Conservation (phyloP, 2,888 invertebrate genomes). For the Crocallis elinguaria region DNA sequence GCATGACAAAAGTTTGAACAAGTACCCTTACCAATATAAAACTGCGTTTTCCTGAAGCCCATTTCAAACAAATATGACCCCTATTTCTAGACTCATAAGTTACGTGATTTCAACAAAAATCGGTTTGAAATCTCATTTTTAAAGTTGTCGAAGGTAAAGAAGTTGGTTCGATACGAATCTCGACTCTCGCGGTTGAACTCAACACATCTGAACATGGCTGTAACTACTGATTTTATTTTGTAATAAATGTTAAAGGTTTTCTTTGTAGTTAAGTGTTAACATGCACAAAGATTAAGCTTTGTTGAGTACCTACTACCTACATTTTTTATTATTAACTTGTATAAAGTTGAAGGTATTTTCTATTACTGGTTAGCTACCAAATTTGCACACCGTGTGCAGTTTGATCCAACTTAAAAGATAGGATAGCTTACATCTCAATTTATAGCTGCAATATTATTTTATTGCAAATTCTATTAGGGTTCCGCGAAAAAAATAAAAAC, state of each 20-base stretch:
- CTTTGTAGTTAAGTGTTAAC: slow-evolving; percentile 2
- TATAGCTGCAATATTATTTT: too few relatives aligned
- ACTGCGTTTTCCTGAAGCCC: neutral
- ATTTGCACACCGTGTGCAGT: too few relatives aligned
- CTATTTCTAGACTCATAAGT: neutral
- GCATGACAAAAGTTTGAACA: slow-evolving; percentile 72
- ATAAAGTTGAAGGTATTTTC: too few relatives aligned
- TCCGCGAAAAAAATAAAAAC: too few relatives aligned
- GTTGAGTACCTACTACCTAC: too few relatives aligned
- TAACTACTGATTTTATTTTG: slow-evolving; percentile 62
- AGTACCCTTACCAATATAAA: slow-evolving; percentile 32
- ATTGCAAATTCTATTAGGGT: too few relatives aligned
- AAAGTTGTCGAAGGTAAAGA: slow-evolving; percentile 52
- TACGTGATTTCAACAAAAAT: neutral
- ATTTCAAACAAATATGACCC: neutral
- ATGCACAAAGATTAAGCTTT: neutral
- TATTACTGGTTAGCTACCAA: too few relatives aligned
- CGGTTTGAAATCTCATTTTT: slow-evolving; percentile 3
- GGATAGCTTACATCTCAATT: too few relatives aligned
- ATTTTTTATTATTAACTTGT: too few relatives aligned
- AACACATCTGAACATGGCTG: slow-evolving; percentile 60
- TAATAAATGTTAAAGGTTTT: slow-evolving; percentile 15
- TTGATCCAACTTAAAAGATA: too few relatives aligned
- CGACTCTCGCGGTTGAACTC: slow-evolving; percentile 55
- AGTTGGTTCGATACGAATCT: slow-evolving; percentile 66